Evolutionary conservation across 2,888 invertebrate species (phyloP).

Genomic region (Octonoba sinensis): DNA sequence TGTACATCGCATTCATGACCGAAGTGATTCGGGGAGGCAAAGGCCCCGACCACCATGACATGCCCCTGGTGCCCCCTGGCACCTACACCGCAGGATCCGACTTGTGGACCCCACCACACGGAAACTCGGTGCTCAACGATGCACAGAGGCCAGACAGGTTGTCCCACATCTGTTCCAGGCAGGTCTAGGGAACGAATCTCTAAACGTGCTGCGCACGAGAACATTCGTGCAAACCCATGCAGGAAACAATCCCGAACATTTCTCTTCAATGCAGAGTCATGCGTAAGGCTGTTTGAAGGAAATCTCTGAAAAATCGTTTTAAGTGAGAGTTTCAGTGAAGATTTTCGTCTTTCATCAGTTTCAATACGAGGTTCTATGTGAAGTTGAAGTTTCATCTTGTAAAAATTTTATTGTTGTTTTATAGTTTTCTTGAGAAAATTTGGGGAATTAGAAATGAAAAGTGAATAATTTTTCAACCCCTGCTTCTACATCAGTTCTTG

Average conservation of each 20-base stretch:
- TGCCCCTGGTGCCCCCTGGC: slow-evolving; percentile 7
- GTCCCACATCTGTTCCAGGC: slow-evolving; percentile 54
- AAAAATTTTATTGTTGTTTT: too few relatives aligned
- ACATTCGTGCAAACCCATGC: neutral
- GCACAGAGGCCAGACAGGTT: slow-evolving; percentile 48
- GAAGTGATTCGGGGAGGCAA: slow-evolving; percentile 75
- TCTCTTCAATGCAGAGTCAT: neutral
- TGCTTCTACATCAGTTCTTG: too few relatives aligned
- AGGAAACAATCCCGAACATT: neutral
- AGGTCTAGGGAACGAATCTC: slow-evolving; percentile 30
- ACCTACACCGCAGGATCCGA: slow-evolving; percentile 43
- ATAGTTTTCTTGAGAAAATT: too few relatives aligned
- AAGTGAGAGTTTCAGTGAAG: neutral
- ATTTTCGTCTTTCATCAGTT: neutral
- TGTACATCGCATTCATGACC: slow-evolving; percentile 96
- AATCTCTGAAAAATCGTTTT: neutral
- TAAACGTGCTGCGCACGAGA: neutral
- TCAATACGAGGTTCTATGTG: too few relatives aligned
- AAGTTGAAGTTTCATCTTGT: too few relatives aligned
- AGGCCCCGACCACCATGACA: slow-evolving; percentile 35
- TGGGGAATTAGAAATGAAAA: too few relatives aligned
- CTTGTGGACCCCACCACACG: slow-evolving; percentile 54
- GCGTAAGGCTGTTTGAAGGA: neutral
- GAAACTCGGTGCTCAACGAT: slow-evolving; percentile 26
- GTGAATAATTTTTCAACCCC: too few relatives aligned